These are phyloP conservation scores for Drosophila longiperda DNA, from an alignment of 2,888 invertebrate species.

Conservation along the genomic window DNA sequence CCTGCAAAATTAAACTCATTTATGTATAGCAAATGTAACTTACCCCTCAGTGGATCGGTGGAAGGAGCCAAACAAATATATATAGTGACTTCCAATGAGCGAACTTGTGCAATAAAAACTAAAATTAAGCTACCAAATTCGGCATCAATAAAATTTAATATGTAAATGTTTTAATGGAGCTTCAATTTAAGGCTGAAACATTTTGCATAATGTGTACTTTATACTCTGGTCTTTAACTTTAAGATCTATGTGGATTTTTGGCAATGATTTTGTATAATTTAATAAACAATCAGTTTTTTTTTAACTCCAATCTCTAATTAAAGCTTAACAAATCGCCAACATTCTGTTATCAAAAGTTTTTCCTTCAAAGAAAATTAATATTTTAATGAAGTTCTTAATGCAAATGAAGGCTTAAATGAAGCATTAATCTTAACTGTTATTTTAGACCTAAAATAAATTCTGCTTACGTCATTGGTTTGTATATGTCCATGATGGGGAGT, in stretches of 20 bases:
- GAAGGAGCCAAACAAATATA: neutral
- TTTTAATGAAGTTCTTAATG: slow-evolving; percentile 1
- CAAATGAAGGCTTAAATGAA: neutral
- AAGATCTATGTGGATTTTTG: neutral
- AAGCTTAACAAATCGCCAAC: neutral
- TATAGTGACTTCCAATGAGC: slow-evolving; percentile 3
- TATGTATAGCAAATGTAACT: slow-evolving; percentile 36
- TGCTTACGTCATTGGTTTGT: slow-evolving; percentile 56
- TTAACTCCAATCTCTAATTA: neutral
- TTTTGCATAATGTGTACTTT: neutral
- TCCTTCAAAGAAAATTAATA: neutral
- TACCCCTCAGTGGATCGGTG: slow-evolving; percentile 2
- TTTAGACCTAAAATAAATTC: neutral
- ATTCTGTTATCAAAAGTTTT: neutral
- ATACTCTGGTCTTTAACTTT: neutral
- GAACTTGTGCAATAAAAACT: slow-evolving; percentile 17
- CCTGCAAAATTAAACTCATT: slow-evolving; percentile 67
- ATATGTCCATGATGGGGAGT: slow-evolving; percentile 58
- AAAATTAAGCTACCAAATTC: neutral
- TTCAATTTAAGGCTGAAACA: neutral
- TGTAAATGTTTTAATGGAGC: slow-evolving; percentile 9
- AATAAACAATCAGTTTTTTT: neutral
- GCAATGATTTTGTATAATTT: neutral
- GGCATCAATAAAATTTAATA: slow-evolving; percentile 6
- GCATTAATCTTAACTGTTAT: slow-evolving; percentile 5